Percentiles rank a stretch among this genome's conserved stretches.
phyloP scores from a whole-genome alignment of 2,888 invertebrate genomes.

The Gastracanthus pulcherrimus region DNA sequence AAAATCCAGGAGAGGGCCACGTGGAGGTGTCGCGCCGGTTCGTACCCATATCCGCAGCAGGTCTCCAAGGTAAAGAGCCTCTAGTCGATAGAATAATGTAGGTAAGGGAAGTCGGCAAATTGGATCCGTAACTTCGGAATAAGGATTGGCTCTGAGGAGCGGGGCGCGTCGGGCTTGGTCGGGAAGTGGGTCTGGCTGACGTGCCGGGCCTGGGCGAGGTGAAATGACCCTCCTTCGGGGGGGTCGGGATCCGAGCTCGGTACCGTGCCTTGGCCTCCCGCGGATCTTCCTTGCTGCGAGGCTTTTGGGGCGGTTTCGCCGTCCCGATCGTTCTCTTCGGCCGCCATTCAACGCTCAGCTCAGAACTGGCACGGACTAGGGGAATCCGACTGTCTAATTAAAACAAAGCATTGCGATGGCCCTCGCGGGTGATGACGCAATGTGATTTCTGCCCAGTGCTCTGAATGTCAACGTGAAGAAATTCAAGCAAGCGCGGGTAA shows the following conservation, averaged over 20 bases:
- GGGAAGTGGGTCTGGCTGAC: slow-evolving; percentile 74
- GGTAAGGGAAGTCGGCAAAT: slow-evolving; percentile 85
- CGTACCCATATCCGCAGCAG: no score
- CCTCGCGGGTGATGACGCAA: slow-evolving; percentile 80
- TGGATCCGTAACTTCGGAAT: slow-evolving; percentile 83
- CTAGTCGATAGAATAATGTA: slow-evolving; percentile 84
- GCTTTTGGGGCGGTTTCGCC: slow-evolving; percentile 56
- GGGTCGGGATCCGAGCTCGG: no score
- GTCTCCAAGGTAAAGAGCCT: slow-evolving; percentile 86
- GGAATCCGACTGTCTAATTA: slow-evolving; percentile 73
- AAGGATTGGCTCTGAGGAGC: slow-evolving; percentile 87
- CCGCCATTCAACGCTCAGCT: slow-evolving; percentile 75
- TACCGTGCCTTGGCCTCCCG: slow-evolving; percentile 75
- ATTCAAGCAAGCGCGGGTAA: slow-evolving; percentile 83
- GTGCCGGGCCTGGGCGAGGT: slow-evolving; percentile 66
- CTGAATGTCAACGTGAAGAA: slow-evolving; percentile 83
- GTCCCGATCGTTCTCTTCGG: no score
- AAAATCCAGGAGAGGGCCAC: no score
- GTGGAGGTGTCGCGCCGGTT: no score
- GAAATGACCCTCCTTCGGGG: no score
- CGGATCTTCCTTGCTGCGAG: slow-evolving; percentile 69
- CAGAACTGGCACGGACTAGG: slow-evolving; percentile 82
- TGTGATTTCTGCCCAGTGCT: slow-evolving; percentile 85
- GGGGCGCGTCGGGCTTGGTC: slow-evolving; percentile 81
- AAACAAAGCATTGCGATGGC: slow-evolving; percentile 82